These are phyloP conservation scores for Labeo calbasu DNA, from an alignment of 2,797 vertebrate species.

Conservation along the genomic window DNA sequence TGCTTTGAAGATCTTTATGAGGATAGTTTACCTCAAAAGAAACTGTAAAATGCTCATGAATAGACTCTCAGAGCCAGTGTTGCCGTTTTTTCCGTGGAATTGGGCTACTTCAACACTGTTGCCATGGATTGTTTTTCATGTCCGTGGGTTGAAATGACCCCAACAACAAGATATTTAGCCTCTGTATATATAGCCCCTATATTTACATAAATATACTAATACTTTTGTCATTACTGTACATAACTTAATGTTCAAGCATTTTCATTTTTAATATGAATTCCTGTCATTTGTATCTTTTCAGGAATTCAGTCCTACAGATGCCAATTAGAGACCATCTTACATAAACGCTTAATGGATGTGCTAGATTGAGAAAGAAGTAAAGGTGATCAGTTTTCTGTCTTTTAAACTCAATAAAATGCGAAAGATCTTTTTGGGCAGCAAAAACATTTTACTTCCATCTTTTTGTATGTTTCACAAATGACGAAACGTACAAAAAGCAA, in stretches of 20 bases:
- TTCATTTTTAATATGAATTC: not conserved
- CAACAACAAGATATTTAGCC: too few species aligned
- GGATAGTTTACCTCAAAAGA: too few species aligned
- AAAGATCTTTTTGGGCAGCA: conserved; percentile 22
- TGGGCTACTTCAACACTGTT: too few species aligned
- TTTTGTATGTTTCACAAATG: conserved; percentile 9
- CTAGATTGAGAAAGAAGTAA: conserved; percentile 17
- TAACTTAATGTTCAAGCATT: not conserved
- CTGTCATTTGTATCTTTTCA: conserved; percentile 47
- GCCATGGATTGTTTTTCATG: too few species aligned
- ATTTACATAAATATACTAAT: not conserved
- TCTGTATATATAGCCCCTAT: too few species aligned
- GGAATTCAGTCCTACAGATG: conserved; percentile 53
- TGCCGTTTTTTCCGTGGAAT: too few species aligned
- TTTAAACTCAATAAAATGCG: not conserved
- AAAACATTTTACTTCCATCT: not conserved
- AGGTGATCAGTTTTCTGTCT: conserved; percentile 12
- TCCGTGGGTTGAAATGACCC: too few species aligned
- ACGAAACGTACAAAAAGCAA: conserved; percentile 34
- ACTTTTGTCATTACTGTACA: not conserved
- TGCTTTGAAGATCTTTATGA: too few species aligned
- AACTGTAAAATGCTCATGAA: too few species aligned
- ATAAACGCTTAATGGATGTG: conserved; percentile 4
- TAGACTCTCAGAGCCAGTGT: too few species aligned
- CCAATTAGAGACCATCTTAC: conserved; percentile 35